Evolutionary conservation across 2,888 invertebrate genomes (phyloP).

Genomic region (Panorpa germanica): DNA sequence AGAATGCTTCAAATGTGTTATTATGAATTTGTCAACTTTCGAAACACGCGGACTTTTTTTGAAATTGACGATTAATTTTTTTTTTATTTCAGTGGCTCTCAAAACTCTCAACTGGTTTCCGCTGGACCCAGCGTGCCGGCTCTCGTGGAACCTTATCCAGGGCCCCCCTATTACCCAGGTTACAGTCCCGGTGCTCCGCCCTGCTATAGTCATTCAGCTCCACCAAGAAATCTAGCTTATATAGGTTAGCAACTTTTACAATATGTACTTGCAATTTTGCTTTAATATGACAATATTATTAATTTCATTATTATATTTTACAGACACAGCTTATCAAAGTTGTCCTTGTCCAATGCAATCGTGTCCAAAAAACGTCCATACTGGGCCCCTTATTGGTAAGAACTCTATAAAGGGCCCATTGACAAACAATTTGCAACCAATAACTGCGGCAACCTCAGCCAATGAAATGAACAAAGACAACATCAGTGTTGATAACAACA

Average conservation of each 20-base stretch:
- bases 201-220: slow-evolving; percentile 37
- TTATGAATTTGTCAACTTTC: too few species aligned
- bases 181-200: slow-evolving; percentile 28
- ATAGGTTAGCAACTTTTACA: slow-evolving; percentile 8
- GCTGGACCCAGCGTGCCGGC: slow-evolving; percentile 21
- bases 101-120: slow-evolving; percentile 21
- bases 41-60: too few species aligned
- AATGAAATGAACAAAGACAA: slow-evolving; percentile 11
- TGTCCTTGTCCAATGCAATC: slow-evolving; percentile 84
- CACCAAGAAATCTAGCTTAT: too few species aligned
- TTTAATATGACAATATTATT: slow-evolving; percentile 7
- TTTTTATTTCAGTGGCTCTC: slow-evolving; percentile 11
- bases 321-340: slow-evolving; percentile 26
- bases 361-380: slow-evolving; percentile 97
- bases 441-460: slow-evolving; percentile 26
- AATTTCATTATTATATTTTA: slow-evolving; percentile 6
- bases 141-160: slow-evolving; percentile 29
- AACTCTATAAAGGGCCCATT: slow-evolving; percentile 42
- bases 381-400: slow-evolving; percentile 96
- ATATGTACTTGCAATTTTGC: slow-evolving; percentile 27
- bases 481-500: slow-evolving; percentile 14
- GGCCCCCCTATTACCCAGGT: slow-evolving; percentile 35
- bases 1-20: too few species aligned
- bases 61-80: slow-evolving; percentile 1
- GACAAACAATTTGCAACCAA: slow-evolving; percentile 31